Percentiles rank a stretch among this genome's conserved stretches.
Evolutionary conservation across 2,888 invertebrate genomes (phyloP).

Genomic region (Pristionchus fissidentatus): DNA sequence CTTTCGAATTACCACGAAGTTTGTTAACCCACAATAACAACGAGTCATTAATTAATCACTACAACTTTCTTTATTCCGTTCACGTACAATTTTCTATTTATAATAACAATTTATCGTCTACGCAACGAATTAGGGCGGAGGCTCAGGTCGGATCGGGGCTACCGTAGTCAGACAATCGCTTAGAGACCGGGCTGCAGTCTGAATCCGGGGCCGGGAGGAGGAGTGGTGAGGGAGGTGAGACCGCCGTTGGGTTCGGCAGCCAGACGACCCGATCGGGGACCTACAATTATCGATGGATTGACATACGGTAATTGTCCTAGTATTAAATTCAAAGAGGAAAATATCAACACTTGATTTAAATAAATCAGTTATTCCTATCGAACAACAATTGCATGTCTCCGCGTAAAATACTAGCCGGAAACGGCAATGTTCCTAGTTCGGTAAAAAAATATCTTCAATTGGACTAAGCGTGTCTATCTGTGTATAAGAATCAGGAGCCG

Average conservation of each 20-base stretch:
- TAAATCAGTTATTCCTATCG: too few species aligned
- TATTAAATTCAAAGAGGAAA: not conserved
- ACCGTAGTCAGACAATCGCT: not conserved
- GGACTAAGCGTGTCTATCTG: too few species aligned
- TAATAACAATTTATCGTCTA: constrained; percentile 33
- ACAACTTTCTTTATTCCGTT: constrained; percentile 25
- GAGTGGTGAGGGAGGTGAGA: constrained; percentile 88
- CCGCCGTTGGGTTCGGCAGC: constrained; percentile 92
- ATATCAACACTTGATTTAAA: not conserved
- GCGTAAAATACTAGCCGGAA: too few species aligned
- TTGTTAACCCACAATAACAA: too few species aligned
- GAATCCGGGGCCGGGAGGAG: constrained; percentile 93
- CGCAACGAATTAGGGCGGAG: too few species aligned
- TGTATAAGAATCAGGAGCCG: not conserved
- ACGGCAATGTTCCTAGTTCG: too few species aligned
- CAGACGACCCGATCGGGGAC: constrained; percentile 91
- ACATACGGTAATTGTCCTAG: not conserved
- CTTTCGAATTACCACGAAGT: too few species aligned
- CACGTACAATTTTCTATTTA: constrained; percentile 19
- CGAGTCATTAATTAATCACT: not conserved
- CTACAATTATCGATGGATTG: constrained; percentile 80
- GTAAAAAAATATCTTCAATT: too few species aligned
- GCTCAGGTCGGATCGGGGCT: not conserved
- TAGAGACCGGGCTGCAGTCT: constrained; percentile 84
- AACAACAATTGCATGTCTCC: too few species aligned